Conservation (phyloP, 1,140 invertebrate species). For the Papilio dardanus region DNA sequence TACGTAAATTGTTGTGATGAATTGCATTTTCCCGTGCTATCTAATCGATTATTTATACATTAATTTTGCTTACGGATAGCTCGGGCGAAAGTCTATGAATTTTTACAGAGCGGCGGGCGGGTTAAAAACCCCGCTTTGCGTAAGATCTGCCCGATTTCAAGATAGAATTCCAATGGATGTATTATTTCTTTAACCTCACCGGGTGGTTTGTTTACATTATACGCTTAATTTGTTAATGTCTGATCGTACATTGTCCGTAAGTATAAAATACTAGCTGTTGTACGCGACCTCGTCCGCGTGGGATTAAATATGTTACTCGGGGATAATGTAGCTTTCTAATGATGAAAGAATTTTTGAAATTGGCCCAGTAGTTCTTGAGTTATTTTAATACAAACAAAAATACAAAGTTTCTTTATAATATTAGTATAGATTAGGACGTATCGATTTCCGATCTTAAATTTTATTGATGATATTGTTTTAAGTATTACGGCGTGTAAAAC, state of each 20-base stretch:
- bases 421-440: no score
- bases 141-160: constrained; percentile 20
- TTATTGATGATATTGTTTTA: no score
- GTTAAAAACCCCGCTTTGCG: constrained; percentile 28
- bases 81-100: constrained; percentile 25
- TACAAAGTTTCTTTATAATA: no score
- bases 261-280: no score
- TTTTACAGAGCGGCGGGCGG: constrained; percentile 12
- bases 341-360: no score
- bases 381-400: no score
- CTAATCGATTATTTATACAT: constrained; percentile 29
- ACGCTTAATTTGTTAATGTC: constrained; percentile 9
- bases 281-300: no score
- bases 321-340: no score
- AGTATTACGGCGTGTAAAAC: neutral
- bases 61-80: neutral
- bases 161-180: constrained; percentile 7
- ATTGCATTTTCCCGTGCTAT: constrained; percentile 4
- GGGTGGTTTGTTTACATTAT: neutral
- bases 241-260: neutral
- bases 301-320: no score
- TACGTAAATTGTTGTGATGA: neutral
- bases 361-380: no score
- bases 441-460: no score
- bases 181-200: constrained; percentile 15